Evolutionary conservation across 2,113 vertebrate species (phyloP), one percentile per base, ranked within the genome.

Genomic region (Anthoscopus minutus): DNA sequence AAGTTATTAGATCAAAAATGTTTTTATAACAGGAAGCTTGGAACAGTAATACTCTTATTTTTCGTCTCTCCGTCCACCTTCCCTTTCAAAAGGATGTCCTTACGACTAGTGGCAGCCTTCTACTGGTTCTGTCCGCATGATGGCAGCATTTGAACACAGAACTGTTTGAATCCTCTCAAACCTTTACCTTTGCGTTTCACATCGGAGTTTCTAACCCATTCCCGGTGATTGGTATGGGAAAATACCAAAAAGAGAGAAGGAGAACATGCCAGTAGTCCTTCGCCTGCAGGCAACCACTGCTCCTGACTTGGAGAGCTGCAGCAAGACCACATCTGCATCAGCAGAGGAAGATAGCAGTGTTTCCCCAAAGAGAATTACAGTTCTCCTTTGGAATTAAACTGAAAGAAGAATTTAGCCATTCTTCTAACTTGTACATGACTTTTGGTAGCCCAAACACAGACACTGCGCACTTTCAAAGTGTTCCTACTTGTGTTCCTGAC

Each of bases 71-170:
- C 5, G 11, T 31, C 30, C 30, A 10, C 35, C 50, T 81, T 61
- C 8, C 21, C 45, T 81, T 54, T 67, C 1, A 1, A 38, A 92
- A 54, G 2, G 0, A 20, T 8, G 61, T 7, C 30, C 33, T 40
- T 16, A 2, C 37, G 53, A 6, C 35, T 28, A 50, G 35, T 50
- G n/a, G 23, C 35, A 54, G 28, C 16, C 21, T 67, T 57, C 22
- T 67, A 9, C 69, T 71, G 3, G 4, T 2, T 66, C 12, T 24
- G 13, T 17, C 97, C 97, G 83, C 96, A 93, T 92, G 97, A 90
- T 97, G 97, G 96, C 93, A 97, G 97, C 57, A 86, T 95, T 50
- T 90, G 88, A 93, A 95, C 94, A 94, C 30, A 38, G 86, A 97
- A 97, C 11, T 1, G 0, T 23, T 11, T 9, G 6, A 28, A 28